Evolutionary conservation across 2,113 vertebrate genomes (phyloP).

Genomic region (Motacilla tschutschensis): DNA sequence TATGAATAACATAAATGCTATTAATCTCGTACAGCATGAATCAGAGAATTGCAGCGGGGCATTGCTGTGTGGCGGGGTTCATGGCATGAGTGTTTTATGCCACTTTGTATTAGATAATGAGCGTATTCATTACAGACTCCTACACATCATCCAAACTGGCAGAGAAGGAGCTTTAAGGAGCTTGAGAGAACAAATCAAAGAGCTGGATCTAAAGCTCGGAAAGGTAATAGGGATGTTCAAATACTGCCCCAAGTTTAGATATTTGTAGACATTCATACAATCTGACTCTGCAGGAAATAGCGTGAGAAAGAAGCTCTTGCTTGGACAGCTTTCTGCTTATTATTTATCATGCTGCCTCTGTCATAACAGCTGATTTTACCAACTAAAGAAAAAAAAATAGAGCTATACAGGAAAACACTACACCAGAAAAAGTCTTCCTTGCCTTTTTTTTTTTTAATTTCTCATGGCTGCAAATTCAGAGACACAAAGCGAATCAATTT

Average conservation of each 20-base stretch:
- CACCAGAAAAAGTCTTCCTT: background rate
- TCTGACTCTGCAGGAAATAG: conserved; percentile 73
- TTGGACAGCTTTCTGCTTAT: conserved; percentile 56
- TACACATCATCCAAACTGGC: conserved; percentile 71
- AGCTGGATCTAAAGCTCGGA: conserved; percentile 66
- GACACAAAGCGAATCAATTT: conserved; percentile 55
- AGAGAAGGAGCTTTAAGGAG: conserved; percentile 70
- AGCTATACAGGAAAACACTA: conserved; percentile 38
- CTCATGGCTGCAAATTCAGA: conserved; percentile 37
- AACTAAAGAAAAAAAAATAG: background rate
- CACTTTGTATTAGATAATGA: conserved; percentile 78
- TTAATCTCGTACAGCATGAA: conserved; percentile 72
- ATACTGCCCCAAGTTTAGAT: conserved; percentile 61
- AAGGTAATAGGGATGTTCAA: conserved; percentile 78
- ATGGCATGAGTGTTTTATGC: conserved; percentile 73
- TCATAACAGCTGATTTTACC: conserved; percentile 61
- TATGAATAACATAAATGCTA: conserved; percentile 80
- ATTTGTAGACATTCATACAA: conserved; percentile 65
- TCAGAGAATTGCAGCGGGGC: conserved; percentile 64
- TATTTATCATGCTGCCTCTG: conserved; percentile 56
- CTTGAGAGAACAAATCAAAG: conserved; percentile 76
- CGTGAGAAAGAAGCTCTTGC: conserved; percentile 70
- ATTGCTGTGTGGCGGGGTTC: conserved; percentile 64
- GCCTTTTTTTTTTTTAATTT: background rate
- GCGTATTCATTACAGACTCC: conserved; percentile 73